A percentile compares a stretch with the other conserved stretches of the same genome.
phyloP scores from a whole-genome alignment of 92 coral and sea anemone genomes.

The Parazoanthus darwini region DNA sequence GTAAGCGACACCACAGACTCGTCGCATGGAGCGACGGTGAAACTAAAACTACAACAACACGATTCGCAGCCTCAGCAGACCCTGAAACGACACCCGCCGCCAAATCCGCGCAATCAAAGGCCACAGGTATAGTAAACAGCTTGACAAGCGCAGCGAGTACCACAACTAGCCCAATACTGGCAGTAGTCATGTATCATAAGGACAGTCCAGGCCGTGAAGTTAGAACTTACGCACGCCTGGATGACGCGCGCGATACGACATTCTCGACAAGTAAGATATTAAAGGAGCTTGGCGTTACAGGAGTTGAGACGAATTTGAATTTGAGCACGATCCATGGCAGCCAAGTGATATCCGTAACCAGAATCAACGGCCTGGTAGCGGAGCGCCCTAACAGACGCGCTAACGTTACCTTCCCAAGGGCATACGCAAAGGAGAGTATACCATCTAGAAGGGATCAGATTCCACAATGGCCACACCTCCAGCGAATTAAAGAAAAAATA shows the following conservation, averaged over 20 bases:
- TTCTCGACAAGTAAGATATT: constrained; percentile 12
- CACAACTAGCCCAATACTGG: constrained; percentile 40
- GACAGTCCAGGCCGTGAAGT: constrained; percentile 19
- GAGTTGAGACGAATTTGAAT: constrained; percentile 7
- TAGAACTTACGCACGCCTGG: constrained; percentile 45
- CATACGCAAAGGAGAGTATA: constrained; percentile 14
- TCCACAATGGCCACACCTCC: constrained; percentile 42
- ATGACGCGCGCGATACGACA: constrained; percentile 52
- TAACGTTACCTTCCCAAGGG: constrained; percentile 28
- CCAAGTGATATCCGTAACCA: constrained; percentile 31
- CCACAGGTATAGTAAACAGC: constrained; percentile 26
- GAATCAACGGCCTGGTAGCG: constrained; percentile 29
- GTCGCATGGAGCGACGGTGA: constrained; percentile 4
- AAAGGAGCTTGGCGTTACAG: constrained; percentile 32
- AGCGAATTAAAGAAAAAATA: neutral
- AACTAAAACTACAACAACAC: neutral
- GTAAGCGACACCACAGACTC: constrained; percentile 7
- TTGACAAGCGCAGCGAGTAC: neutral
- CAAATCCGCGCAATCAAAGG: constrained; percentile 22
- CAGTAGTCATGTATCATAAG: constrained; percentile 42
- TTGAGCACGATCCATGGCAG: constrained; percentile 51
- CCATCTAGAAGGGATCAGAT: constrained; percentile 34
- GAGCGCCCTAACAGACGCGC: constrained; percentile 1
- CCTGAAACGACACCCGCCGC: neutral
- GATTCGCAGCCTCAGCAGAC: neutral